A percentile compares a stretch with the other conserved stretches of the same genome.
Conservation (phyloP, 1,140 invertebrate genomes). For the Neodiprion fabricii region DNA sequence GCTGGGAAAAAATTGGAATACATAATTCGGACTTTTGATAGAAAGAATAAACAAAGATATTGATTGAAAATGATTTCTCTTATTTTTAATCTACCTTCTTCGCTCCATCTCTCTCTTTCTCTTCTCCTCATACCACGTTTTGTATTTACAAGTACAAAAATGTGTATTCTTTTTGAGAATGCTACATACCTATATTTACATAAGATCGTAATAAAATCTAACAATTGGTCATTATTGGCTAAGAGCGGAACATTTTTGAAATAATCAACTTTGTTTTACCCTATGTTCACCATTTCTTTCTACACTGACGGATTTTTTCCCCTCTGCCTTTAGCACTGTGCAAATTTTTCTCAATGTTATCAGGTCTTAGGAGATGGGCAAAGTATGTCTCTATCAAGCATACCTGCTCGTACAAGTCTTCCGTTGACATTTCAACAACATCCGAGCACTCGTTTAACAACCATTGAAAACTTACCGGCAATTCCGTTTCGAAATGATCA, state of each 20-base stretch:
- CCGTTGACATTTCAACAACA: slow-evolving; percentile 51
- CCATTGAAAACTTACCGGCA: slow-evolving; percentile 63
- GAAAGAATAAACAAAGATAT: no score
- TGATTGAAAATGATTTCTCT: no score
- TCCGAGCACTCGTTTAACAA: slow-evolving; percentile 61
- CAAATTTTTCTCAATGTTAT: background rate
- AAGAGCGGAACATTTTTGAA: no score
- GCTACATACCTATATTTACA: no score
- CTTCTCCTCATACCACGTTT: no score
- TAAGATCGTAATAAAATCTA: no score
- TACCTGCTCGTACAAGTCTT: slow-evolving; percentile 60
- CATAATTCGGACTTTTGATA: background rate
- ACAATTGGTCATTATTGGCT: no score
- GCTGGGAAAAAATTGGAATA: background rate
- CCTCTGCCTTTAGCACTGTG: background rate
- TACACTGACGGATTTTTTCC: background rate
- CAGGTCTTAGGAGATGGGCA: slow-evolving; percentile 27
- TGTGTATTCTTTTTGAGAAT: no score
- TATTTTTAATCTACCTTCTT: no score
- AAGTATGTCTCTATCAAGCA: slow-evolving; percentile 46
- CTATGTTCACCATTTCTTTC: background rate
- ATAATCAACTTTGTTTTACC: no score
- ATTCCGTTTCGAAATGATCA: slow-evolving; percentile 48
- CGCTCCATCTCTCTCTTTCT: no score
- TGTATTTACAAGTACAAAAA: no score